These are phyloP conservation scores for Magallana gigas DNA, from an alignment of 1,140 invertebrate species.

Conservation along the genomic window DNA sequence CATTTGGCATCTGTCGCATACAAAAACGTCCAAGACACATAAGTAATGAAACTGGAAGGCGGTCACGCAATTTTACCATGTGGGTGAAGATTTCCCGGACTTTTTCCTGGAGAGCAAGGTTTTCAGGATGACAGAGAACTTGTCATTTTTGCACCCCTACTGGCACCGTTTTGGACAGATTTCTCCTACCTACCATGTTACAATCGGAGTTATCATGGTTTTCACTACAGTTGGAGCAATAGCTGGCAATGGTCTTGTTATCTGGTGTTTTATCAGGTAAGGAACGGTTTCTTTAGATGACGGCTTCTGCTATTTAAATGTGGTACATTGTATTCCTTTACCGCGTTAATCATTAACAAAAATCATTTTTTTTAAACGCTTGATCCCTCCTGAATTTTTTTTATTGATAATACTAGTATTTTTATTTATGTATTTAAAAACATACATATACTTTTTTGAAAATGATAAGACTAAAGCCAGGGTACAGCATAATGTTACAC, in stretches of 20 bases:
- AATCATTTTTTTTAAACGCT: too few relatives aligned
- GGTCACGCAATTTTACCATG: neutral
- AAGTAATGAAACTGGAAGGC: constrained; percentile 16
- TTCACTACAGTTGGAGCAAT: neutral
- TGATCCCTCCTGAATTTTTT: too few relatives aligned
- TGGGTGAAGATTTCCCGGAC: neutral
- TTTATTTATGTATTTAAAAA: too few relatives aligned
- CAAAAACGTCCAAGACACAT: neutral
- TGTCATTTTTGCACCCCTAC: constrained; percentile 30
- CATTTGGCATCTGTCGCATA: neutral
- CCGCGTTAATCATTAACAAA: too few relatives aligned
- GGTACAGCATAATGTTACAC: too few relatives aligned
- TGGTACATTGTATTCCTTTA: neutral
- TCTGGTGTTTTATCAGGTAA: constrained; percentile 36
- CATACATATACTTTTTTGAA: too few relatives aligned
- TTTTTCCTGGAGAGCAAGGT: neutral
- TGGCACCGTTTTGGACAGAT: constrained; percentile 28
- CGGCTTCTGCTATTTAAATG: too few relatives aligned
- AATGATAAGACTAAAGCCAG: too few relatives aligned
- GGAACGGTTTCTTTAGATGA: too few relatives aligned
- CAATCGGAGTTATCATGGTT: constrained; percentile 7
- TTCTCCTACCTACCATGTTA: constrained; percentile 20
- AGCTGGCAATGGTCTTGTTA: neutral
- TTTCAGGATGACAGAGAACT: constrained; percentile 4
- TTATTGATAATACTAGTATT: too few relatives aligned